Conservation (phyloP, 2,113 vertebrate species). For the Chlorodrepanis virens region DNA sequence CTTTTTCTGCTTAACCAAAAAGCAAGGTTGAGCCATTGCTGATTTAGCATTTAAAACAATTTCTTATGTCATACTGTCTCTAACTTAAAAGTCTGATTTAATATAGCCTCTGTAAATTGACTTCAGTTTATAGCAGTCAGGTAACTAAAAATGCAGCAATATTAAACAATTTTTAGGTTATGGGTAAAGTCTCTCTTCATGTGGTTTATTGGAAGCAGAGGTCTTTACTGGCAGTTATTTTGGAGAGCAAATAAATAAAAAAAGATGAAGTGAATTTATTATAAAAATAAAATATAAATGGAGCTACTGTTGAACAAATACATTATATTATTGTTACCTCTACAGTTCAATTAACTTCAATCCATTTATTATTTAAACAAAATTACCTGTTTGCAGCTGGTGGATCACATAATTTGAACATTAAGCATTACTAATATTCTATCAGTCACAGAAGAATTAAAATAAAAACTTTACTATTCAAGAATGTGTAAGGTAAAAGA, state of each 20-base stretch:
- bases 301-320: not conserved
- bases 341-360: constrained; percentile 4
- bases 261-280: not conserved
- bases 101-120: not conserved
- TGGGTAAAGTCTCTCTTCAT: not conserved
- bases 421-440: not conserved
- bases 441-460: not conserved
- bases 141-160: not conserved
- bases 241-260: not conserved
- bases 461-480: not conserved
- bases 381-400: not conserved
- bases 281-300: constrained; percentile 11
- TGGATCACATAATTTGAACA: not conserved
- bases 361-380: not conserved
- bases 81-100: not conserved
- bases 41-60: not conserved
- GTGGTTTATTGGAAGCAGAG: not conserved
- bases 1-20: not conserved
- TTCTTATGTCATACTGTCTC: not conserved
- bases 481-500: not conserved
- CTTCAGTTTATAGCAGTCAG: not conserved
- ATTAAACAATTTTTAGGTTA: not conserved
- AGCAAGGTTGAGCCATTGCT: not conserved
- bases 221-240: not conserved
- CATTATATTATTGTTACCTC: not conserved